A percentile compares a stretch with the other conserved stretches of the same genome.
Conservation (phyloP, 2,113 vertebrate species). For the Ceyx cyanopectus region DNA sequence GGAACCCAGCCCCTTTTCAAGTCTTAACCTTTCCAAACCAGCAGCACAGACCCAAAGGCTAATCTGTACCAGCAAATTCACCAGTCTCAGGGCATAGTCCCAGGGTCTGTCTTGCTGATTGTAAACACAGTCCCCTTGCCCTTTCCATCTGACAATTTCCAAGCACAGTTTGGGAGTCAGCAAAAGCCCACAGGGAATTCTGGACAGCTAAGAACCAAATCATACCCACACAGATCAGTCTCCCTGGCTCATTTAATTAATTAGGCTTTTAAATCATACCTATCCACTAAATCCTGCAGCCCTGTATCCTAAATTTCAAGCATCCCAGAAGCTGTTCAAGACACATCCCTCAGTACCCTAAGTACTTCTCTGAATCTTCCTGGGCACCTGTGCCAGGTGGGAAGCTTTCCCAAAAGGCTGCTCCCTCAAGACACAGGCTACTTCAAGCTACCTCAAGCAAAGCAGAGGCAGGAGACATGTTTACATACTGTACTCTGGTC, state of each 20-base stretch:
- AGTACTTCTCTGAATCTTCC: neutral
- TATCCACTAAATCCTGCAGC: neutral
- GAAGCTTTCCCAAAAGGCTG: neutral
- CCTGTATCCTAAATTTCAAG: neutral
- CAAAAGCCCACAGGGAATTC: neutral
- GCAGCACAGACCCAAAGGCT: neutral
- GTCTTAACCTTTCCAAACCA: neutral
- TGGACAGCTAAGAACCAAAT: neutral
- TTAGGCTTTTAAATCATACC: neutral
- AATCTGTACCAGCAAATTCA: neutral
- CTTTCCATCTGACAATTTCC: neutral
- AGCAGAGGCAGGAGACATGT: neutral
- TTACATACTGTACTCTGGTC: neutral
- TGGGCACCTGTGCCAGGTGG: neutral
- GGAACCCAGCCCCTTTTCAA: neutral
- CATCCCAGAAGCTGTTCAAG: neutral
- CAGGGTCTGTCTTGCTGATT: neutral
- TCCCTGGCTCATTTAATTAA: neutral
- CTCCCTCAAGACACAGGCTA: neutral
- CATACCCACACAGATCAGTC: neutral
- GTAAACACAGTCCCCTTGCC: neutral
- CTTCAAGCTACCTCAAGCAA: neutral
- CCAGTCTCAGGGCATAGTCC: neutral
- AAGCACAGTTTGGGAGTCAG: neutral
- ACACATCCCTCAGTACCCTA: neutral